Evolutionary conservation across 2,113 vertebrate species (phyloP), one percentile per base, ranked within the genome.

Genomic region (Sprattus sprattus): DNA sequence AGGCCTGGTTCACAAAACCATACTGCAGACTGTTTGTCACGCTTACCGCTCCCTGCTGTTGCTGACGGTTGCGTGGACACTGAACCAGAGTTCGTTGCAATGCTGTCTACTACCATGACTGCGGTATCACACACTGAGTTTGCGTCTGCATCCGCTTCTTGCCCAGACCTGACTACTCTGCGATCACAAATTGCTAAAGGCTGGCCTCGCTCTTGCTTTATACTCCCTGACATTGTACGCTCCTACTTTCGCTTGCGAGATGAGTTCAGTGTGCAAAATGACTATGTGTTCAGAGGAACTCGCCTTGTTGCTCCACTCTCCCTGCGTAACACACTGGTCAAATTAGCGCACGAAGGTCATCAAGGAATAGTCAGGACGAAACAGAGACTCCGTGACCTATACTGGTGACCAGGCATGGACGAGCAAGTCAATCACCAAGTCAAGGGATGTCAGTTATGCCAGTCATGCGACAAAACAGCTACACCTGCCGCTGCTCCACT

Each of bases 381-480:
- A 78, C 54, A 87, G 39, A 6, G 44, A 45, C 57, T 85, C 8
- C 16, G 67, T 2, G 78, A 71, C 28, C 54, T 82, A 0, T 88
- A 88, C 64, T 83, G 87, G 83, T 87, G 57, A 25, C 86, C 81
- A 10, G n/a, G 47, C 7, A 25, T 82, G 39, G 80, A 75, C 67
- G 1, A 13, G 1, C 28, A 44, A 16, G 25, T 47, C 16, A 4
- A 2, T 4, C 20, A 45, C 18, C 45, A 52, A 20, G 54, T 57
- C n/a, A 25, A 67, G 25, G 25, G n/a, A 11, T 78, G 82, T 2
- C 39, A 39, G 39, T 39, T 39, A 39, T 39, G 39, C 45, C 52
- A 44, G 49, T 13, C 9, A 9, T 81, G 22, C 22, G n/a, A 25
- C 44, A 78, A 45, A 4, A 49, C 44, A 4, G 47, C 86, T 52